Evolutionary conservation across 2,888 invertebrate species (phyloP).

Genomic region (Pseudanteris insignis): DNA sequence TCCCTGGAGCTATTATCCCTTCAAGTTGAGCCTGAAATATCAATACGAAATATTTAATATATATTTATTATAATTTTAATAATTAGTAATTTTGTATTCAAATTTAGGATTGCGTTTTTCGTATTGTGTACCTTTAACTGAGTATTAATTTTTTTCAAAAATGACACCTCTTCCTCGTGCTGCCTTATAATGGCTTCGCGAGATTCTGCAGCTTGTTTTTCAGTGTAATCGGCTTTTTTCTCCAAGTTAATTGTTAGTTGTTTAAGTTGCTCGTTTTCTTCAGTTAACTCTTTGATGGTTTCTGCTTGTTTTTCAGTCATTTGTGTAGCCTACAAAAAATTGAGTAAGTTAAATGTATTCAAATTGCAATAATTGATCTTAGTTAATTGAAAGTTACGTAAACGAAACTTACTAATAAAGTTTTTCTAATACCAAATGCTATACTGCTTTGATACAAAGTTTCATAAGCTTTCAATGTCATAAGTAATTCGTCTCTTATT

Average conservation of each 20-base stretch:
- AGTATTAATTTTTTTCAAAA: constrained; percentile 92
- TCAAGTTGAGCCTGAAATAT: constrained; percentile 83
- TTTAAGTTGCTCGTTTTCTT: constrained; percentile 72
- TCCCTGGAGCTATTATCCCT: constrained; percentile 94
- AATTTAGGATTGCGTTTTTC: background rate
- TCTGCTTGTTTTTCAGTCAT: constrained; percentile 84
- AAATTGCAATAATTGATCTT: background rate
- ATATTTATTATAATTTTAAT: background rate
- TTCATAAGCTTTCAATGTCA: constrained; percentile 97
- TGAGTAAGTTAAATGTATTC: background rate
- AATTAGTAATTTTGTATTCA: background rate
- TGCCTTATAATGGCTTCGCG: constrained; percentile 90
- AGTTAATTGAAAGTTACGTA: background rate
- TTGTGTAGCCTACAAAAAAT: constrained; percentile 79
- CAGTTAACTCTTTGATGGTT: constrained; percentile 76
- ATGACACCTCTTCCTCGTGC: constrained; percentile 89
- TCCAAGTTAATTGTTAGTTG: constrained; percentile 71
- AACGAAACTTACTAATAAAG: constrained; percentile 75
- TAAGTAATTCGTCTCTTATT: constrained; percentile 93
- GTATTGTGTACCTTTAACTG: constrained; percentile 80
- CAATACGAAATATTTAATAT: background rate
- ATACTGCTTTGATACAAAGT: constrained; percentile 97
- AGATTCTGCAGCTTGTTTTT: constrained; percentile 83
- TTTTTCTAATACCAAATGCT: constrained; percentile 97
- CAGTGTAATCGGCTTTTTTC: constrained; percentile 82